Evolutionary conservation across 1,140 invertebrate genomes (phyloP), one percentile per base, ranked within the genome.

Genomic region (Apocrypta bakeri): DNA sequence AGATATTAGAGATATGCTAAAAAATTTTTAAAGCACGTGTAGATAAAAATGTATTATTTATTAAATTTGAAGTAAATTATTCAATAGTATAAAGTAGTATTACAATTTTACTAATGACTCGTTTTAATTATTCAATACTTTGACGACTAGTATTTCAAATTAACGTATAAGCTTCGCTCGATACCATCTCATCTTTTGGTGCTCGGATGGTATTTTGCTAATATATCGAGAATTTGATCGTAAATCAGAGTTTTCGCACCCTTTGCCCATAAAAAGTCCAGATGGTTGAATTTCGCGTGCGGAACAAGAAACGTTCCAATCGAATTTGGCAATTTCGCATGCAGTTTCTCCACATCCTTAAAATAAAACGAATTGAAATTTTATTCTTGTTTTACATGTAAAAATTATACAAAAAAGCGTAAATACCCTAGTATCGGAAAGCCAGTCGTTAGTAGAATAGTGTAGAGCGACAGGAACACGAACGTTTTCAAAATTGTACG

Each of bases 201-300:
- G 2, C 33, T 4, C 2, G 3, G 48, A 56, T 56, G 48, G 37
- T 73, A 73, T 24, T 31, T 11, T 12, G 21, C 21, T 7, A 73
- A 9, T 27, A 73, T 2, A 11, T 11, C 48, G 6, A 69, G 24
- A 27, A 79, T 9, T 71, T 71, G 42, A 24, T 79, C 66, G 27
- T 79, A 69, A 1, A 79, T 1, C 17, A 69, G 24, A 9, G 40
- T 48, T 21, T 71, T 69, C 4, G 42, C 77, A 24, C 27, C n/a
- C 29, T 69, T 69, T 17, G n/a, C 64, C 77, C 77, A 79, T 21
- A 79, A 0, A 37, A 48, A 79, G 42, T 79, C 77, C 12, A 79
- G 17, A 24, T 79, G 77, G 33, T 79, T 79, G 27, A 79, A 79
- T 29, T 48, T 69, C 1, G 69, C 56, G 27, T 79, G 17, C 14